phyloP scores from a whole-genome alignment of 2,113 vertebrate genomes.

The Gracilinanus agilis region DNA sequence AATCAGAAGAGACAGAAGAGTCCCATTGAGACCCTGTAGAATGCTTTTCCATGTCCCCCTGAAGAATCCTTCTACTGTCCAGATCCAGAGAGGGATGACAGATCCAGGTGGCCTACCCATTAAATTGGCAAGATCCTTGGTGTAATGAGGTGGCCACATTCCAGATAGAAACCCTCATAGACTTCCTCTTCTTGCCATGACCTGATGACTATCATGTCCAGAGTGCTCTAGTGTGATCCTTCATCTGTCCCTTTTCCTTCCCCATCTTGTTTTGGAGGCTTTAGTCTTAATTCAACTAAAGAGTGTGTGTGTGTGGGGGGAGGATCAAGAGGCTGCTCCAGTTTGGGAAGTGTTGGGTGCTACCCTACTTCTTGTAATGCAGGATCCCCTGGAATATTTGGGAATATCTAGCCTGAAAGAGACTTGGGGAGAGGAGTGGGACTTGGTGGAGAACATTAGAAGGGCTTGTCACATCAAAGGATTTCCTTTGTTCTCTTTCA shows the following conservation, averaged over 20 bases:
- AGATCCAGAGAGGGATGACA: background rate
- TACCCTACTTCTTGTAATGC: background rate
- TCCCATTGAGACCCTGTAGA: background rate
- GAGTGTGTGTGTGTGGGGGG: fast-evolving
- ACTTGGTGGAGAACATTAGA: background rate
- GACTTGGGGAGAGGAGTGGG: background rate
- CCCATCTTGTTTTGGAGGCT: background rate
- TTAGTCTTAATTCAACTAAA: background rate
- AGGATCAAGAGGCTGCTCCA: background rate
- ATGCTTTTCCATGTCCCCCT: background rate
- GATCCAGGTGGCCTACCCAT: background rate
- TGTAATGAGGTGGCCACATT: background rate
- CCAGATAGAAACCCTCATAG: background rate
- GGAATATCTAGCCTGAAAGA: background rate
- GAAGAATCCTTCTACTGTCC: background rate
- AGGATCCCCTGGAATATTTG: background rate
- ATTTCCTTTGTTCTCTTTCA: background rate
- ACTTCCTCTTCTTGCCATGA: background rate
- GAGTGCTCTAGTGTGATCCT: background rate
- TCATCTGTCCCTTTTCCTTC: background rate
- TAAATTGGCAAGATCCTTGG: background rate
- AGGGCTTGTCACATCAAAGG: background rate
- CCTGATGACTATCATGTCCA: background rate
- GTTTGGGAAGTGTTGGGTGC: background rate
- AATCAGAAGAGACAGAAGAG: background rate